Evolutionary conservation across 2,888 invertebrate species (phyloP).

Genomic region (Eretmocerus hayati): DNA sequence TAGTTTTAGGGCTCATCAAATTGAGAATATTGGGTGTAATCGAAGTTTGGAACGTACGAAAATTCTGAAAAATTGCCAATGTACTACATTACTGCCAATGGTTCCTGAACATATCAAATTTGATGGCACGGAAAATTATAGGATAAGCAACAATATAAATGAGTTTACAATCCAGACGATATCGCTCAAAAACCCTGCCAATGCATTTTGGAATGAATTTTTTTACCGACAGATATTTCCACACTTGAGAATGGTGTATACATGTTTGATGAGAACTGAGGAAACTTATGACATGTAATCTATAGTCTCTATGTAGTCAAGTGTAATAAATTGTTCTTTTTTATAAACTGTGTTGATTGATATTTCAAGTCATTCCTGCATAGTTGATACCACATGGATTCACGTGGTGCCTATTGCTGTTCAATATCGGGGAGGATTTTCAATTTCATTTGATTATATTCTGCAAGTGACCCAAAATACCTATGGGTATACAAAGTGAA

Average conservation of each 20-base stretch:
- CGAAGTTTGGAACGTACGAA: no score
- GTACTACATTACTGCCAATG: conserved; percentile 11
- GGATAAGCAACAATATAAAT: conserved; percentile 5
- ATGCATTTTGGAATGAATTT: conserved; percentile 4
- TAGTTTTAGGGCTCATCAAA: no score
- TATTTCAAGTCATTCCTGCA: no score
- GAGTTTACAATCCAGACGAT: conserved; percentile 7
- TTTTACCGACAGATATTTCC: conserved; percentile 2
- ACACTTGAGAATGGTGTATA: not conserved
- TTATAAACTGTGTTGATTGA: no score
- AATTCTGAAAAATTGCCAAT: no score
- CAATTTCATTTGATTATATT: no score
- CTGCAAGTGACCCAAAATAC: no score
- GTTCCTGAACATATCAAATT: conserved; percentile 38
- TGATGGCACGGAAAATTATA: conserved; percentile 9
- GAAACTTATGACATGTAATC: conserved; percentile 26
- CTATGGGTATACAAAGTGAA: no score
- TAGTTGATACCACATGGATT: no score
- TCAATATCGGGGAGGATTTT: no score
- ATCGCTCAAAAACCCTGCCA: not conserved
- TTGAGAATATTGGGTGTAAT: no score
- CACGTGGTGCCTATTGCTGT: no score
- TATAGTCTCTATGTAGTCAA: conserved; percentile 36
- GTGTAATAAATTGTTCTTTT: conserved; percentile 40
- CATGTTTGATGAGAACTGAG: not conserved